Conservation (phyloP, 2,113 vertebrate species). For the Coregonus clupeaformis region DNA sequence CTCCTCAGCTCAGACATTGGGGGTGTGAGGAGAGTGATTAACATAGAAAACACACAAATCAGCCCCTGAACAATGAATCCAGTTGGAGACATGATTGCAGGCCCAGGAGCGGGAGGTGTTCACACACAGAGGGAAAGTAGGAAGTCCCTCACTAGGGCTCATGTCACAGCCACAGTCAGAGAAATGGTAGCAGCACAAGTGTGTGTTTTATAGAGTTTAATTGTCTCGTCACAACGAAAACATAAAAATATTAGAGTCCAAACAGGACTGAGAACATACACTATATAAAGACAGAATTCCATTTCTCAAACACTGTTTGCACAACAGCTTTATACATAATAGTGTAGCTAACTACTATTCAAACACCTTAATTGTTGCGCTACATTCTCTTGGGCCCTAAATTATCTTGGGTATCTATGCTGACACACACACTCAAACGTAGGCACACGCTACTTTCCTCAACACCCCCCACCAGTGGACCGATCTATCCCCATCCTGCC, state of each 20-base stretch:
- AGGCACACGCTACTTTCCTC: too few species aligned
- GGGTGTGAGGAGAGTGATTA: constrained; percentile 58
- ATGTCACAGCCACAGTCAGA: not conserved
- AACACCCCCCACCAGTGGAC: not conserved
- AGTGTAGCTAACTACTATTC: too few species aligned
- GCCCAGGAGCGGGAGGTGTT: not conserved
- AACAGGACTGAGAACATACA: too few species aligned
- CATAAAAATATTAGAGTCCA: too few species aligned
- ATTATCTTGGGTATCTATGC: too few species aligned
- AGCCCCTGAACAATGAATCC: constrained; percentile 62
- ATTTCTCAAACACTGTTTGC: too few species aligned
- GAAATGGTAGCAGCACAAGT: not conserved
- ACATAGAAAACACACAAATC: constrained; percentile 73
- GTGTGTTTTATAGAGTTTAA: not conserved
- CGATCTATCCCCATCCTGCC: not conserved
- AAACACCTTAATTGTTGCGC: too few species aligned
- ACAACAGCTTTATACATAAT: too few species aligned
- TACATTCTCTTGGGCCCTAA: too few species aligned
- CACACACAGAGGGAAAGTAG: not conserved
- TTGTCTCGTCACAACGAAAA: too few species aligned
- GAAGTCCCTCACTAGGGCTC: not conserved
- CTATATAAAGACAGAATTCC: too few species aligned
- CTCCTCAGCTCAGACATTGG: constrained; percentile 44
- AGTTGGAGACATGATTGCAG: constrained; percentile 3
- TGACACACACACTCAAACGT: too few species aligned